Base-by-base conservation (phyloP, 2,113 vertebrate species). In the Etheostoma cragini region DNA sequence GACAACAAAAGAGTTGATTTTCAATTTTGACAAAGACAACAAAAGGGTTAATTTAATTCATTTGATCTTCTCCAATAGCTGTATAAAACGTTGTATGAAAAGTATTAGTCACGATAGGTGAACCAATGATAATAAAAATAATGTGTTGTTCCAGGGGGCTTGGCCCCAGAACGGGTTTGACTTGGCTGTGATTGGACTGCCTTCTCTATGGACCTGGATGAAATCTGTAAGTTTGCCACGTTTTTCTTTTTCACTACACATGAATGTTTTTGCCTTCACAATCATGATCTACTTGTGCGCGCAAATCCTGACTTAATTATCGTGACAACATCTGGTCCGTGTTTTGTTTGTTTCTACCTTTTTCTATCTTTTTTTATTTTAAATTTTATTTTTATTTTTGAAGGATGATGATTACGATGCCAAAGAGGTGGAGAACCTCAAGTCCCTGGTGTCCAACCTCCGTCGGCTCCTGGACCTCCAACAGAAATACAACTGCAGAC, bases 141-240 rank as follows among this genome's bases (percentile, higher is more conserved):
- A 47, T 64, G 0, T 70, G 19, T 74, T 90, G 4, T 86, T 46
- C 42, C 83, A 99, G 98, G 92, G 88, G 82, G 94, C 95, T 72
- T 99, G 98, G 98, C 98, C 98, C 64, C 96, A 98, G 86, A 99
- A 99, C 35, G 98, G 97, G 65, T 95, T 98, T 78, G 93, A 96
- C 24, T 79, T 99, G 90, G 97, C 97, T 54, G 94, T 97, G 71
- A 78, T 98, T 62, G 96, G 94, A 72, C 72, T 97, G 72, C 91
- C 94, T 0, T 86, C 96, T 35, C 93, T 95, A 45, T 96, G 94
- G 94, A 92, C 92, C 13, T 96, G 95, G 95, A 94, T 94, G 86
- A 94, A 94, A 86, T 91, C 93, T 95, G 97, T 99, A 93, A 92
- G 91, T 91, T 75, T 35, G 0, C 21, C 35, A 53, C n/a, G 3